phyloP scores from a whole-genome alignment of 1,140 invertebrate genomes.

The Drosophila kepulauana region DNA sequence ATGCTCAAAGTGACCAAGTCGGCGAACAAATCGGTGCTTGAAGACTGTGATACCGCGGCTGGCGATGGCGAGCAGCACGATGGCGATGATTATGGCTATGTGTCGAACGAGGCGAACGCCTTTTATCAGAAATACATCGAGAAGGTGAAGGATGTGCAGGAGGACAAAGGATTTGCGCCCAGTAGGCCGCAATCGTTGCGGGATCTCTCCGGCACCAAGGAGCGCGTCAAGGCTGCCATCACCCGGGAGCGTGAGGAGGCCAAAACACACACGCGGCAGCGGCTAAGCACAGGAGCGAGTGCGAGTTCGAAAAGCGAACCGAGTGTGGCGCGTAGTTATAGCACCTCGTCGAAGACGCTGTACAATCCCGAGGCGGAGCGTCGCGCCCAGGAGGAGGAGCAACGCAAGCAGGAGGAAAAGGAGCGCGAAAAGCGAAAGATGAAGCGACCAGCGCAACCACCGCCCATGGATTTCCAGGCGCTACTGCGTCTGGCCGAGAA shows the following conservation, averaged over 20 bases:
- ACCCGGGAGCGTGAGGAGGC: constrained; percentile 91
- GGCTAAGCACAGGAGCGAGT: constrained; percentile 3
- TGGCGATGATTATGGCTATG: constrained; percentile 96
- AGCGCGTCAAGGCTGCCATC: constrained; percentile 91
- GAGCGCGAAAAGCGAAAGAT: constrained; percentile 84
- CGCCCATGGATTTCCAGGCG: constrained; percentile 90
- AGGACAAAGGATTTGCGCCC: constrained; percentile 75
- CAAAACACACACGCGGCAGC: constrained; percentile 85
- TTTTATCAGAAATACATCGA: constrained; percentile 94
- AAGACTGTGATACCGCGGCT: constrained; percentile 85
- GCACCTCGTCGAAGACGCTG: constrained; percentile 47
- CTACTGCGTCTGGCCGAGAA: constrained; percentile 92
- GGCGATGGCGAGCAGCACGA: constrained; percentile 86
- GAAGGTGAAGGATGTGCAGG: constrained; percentile 86
- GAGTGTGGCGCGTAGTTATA: constrained; percentile 44
- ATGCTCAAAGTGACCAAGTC: constrained; percentile 92
- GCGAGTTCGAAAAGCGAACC: constrained; percentile 12
- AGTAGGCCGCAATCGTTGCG: constrained; percentile 70
- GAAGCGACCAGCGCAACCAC: constrained; percentile 86
- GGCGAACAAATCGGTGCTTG: constrained; percentile 93
- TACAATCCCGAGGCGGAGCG: constrained; percentile 84
- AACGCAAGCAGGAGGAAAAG: constrained; percentile 82
- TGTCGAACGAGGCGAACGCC: constrained; percentile 92
- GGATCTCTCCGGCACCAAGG: constrained; percentile 88
- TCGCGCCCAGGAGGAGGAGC: constrained; percentile 85